Base-by-base conservation (phyloP, 2,113 vertebrate genomes). In the Oenanthe melanoleuca region DNA sequence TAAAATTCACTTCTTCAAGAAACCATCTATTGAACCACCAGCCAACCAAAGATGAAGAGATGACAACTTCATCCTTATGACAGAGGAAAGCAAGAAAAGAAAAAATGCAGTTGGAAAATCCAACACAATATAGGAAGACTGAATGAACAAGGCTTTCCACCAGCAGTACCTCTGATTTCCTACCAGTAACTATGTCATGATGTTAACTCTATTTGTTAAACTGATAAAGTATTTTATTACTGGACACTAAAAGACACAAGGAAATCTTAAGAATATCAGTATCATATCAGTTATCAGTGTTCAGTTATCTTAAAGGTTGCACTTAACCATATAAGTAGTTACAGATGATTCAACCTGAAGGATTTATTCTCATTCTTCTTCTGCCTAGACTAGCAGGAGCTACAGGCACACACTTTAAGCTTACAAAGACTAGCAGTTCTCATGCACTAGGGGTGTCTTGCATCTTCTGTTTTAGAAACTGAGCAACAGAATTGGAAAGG, bases 371-470 rank as follows among this genome's bases (percentile, higher is more conserved):
- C 18, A 25, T 34, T 89, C 18, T 70, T 80, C 20, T 29, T 31
- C 53, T 77, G 9, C 55, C 40, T 42, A 88, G 71, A 65, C 25
- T 33, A 89, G 67, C 17, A 79, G 66, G 14, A 95, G 61, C 29
- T 53, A 64, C 65, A 89, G 33, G 40, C 60, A 89, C 89, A 87
- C 59, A 45, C 24, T 65, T 49, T 11, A 47, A 71, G 12, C n/a
- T 84, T 44, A 73, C 34, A 78, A 53, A 75, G 26, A 50, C 20
- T 13, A 70, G 45, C 21, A 86, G 56, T 60, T 90, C 72, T 90
- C 96, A 96, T 96, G 96, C 95, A 95, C 37, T 80, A 93, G 23
- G 29, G 11, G 37, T 86, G 61, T 45, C 67, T 42, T 83, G 14
- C 33, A 92, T 55, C 44, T 34, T 90, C 65, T 55, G 38, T 57